phyloP scores from a whole-genome alignment of 1,140 invertebrate species.

The Daktulosphaira vitifoliae region DNA sequence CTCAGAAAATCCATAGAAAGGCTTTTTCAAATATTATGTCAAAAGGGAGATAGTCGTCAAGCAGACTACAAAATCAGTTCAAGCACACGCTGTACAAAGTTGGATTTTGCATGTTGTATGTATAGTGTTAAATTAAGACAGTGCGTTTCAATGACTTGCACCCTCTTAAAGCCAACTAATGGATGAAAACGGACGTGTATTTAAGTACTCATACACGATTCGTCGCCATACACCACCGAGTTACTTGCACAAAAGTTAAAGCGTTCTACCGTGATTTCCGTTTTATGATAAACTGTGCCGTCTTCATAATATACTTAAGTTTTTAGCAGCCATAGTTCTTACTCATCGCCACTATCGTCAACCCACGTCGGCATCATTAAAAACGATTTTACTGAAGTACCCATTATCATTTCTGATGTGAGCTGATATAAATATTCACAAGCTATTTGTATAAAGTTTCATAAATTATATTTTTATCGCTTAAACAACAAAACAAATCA shows the following conservation, averaged over 20 bases:
- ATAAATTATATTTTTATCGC: too few species aligned
- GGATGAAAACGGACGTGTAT: constrained; percentile 11
- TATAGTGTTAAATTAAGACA: not conserved
- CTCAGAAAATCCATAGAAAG: too few species aligned
- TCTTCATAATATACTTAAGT: not conserved
- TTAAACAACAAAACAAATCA: too few species aligned
- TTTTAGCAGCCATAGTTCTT: too few species aligned
- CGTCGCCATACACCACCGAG: not conserved
- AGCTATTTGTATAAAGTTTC: too few species aligned
- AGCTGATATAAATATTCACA: too few species aligned
- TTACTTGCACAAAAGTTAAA: constrained; percentile 21
- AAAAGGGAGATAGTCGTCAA: too few species aligned
- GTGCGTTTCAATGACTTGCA: constrained; percentile 16
- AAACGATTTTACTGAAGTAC: not conserved
- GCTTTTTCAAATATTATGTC: too few species aligned
- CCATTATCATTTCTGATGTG: constrained; percentile 2
- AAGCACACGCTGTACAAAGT: too few species aligned
- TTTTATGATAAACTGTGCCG: not conserved
- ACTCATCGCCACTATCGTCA: too few species aligned
- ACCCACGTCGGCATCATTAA: constrained; percentile 3
- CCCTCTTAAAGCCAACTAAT: not conserved
- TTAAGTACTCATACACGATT: not conserved
- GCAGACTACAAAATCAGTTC: too few species aligned
- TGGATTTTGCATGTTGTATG: too few species aligned
- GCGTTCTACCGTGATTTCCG: constrained; percentile 21